Evolutionary conservation across 2,888 invertebrate genomes (phyloP).

Genomic region (Plemyria rubiginata): DNA sequence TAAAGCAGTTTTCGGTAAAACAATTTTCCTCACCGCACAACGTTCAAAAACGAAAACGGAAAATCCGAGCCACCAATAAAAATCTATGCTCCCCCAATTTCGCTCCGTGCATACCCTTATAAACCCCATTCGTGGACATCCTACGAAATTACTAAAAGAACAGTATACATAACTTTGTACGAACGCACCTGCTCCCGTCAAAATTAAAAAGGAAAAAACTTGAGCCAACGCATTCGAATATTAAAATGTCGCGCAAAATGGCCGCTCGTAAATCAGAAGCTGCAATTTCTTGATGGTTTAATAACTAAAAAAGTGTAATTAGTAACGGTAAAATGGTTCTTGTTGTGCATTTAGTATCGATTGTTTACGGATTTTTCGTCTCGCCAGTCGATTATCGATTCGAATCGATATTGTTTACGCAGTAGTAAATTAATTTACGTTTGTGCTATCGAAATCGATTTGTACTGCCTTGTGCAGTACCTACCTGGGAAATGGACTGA

Average conservation of each 20-base stretch:
- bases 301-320: constrained; percentile 80
- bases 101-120: constrained; percentile 52
- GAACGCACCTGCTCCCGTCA: constrained; percentile 72
- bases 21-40: constrained; percentile 28
- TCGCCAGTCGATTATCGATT: constrained; percentile 51
- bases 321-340: constrained; percentile 69
- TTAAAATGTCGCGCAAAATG: constrained; percentile 79
- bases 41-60: constrained; percentile 35
- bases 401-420: constrained; percentile 50
- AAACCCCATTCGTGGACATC: constrained; percentile 63
- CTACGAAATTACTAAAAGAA: constrained; percentile 61
- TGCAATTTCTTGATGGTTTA: constrained; percentile 75
- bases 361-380: constrained; percentile 68
- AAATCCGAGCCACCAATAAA: constrained; percentile 48
- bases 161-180: constrained; percentile 57
- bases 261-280: constrained; percentile 76
- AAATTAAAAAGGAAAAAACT: constrained; percentile 68
- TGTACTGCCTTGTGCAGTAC: constrained; percentile 47
- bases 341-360: constrained; percentile 60
- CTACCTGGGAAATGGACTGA: constrained; percentile 34
- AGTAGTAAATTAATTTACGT: constrained; percentile 54
- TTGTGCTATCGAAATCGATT: constrained; percentile 63
- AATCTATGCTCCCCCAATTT: constrained; percentile 61
- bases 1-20: constrained; percentile 31
- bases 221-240: constrained; percentile 68